Conservation (phyloP, 2,888 invertebrate genomes). For the Eucriotettix oculatus region DNA sequence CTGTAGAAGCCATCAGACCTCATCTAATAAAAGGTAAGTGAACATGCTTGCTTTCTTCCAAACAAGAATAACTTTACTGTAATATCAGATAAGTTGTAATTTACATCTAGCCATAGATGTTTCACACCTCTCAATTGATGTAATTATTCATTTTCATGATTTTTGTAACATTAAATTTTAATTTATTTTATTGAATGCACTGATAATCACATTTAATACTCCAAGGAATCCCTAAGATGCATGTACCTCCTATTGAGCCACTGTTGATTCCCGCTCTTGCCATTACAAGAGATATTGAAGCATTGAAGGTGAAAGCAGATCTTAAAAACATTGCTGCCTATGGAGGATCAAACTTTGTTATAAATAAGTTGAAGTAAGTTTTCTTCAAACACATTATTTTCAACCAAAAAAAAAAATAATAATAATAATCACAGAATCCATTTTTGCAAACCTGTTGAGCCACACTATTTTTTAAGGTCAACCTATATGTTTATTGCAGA, state of each 20-base stretch:
- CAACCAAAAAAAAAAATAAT: no score
- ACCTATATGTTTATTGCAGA: background rate
- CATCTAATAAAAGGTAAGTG: constrained; percentile 34
- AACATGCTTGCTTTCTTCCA: background rate
- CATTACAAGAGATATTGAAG: constrained; percentile 11
- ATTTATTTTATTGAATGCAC: no score
- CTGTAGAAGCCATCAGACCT: constrained; percentile 19
- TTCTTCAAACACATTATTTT: background rate
- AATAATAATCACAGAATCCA: no score
- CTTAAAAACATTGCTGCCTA: constrained; percentile 17
- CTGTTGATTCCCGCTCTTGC: constrained; percentile 27
- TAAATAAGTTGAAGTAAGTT: constrained; percentile 26
- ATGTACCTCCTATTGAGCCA: constrained; percentile 50
- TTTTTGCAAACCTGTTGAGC: no score
- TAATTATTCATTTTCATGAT: no score
- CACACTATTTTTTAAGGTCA: background rate
- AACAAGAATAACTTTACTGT: background rate
- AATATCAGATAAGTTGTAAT: no score
- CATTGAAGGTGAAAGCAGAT: constrained; percentile 17
- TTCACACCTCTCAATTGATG: no score
- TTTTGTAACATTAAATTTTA: no score
- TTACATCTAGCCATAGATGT: no score
- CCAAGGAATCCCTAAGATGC: constrained; percentile 45
- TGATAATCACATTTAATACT: no score
- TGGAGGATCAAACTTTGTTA: constrained; percentile 16